These are phyloP conservation scores for Burhinus oedicnemus DNA, from an alignment of 2,113 vertebrate species.

Conservation along the genomic window DNA sequence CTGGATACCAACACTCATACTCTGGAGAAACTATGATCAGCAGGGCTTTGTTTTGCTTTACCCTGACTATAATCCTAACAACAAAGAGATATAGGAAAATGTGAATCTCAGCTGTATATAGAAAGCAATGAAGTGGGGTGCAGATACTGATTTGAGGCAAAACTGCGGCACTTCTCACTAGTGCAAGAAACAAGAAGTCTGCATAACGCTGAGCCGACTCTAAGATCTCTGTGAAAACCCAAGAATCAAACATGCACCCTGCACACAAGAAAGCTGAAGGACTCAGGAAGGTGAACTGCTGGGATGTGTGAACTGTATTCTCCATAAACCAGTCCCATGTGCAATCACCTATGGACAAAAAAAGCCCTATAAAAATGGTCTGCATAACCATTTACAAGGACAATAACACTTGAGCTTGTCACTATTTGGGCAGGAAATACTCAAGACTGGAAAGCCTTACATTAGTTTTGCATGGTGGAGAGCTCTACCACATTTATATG, in stretches of 20 bases:
- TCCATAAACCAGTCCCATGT: background rate
- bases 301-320: background rate
- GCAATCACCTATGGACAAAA: background rate
- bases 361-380: background rate
- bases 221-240: background rate
- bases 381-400: background rate
- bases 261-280: background rate
- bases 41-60: background rate
- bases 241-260: background rate
- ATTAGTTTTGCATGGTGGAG: background rate
- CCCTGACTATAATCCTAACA: background rate
- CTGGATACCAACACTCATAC: background rate
- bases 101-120: accelerated
- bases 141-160: background rate
- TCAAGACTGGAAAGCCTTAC: background rate
- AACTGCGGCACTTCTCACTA: background rate
- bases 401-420: accelerated
- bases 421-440: background rate
- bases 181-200: background rate
- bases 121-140: background rate
- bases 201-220: background rate
- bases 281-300: background rate
- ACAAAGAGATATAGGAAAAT: background rate
- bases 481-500: background rate
- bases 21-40: background rate